Evolutionary conservation across 1,140 invertebrate species (phyloP).

Genomic region (Ips typographus): DNA sequence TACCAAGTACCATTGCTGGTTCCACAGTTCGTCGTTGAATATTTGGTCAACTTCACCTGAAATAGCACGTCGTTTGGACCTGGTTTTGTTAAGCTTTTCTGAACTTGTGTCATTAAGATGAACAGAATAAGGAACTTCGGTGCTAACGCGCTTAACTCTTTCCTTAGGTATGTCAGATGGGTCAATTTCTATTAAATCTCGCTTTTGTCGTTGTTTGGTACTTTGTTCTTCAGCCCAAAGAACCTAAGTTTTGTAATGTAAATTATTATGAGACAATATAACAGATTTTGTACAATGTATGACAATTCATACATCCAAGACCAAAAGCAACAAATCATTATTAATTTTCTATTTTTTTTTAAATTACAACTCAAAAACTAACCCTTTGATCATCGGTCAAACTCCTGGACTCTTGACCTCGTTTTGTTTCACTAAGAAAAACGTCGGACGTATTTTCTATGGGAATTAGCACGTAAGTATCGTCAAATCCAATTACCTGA

Average conservation of each 20-base stretch:
- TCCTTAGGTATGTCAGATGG: constrained; percentile 35
- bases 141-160: constrained; percentile 34
- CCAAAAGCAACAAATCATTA: too few relatives aligned
- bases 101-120: neutral
- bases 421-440: constrained; percentile 46
- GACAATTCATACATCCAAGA: too few relatives aligned
- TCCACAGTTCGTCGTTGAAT: constrained; percentile 87
- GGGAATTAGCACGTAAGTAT: constrained; percentile 59
- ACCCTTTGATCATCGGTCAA: constrained; percentile 53
- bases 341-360: neutral
- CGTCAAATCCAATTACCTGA: constrained; percentile 59
- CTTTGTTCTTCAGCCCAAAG: constrained; percentile 71
- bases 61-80: constrained; percentile 13
- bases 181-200: constrained; percentile 55
- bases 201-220: constrained; percentile 62
- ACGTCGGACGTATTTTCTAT: constrained; percentile 48
- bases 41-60: constrained; percentile 33
- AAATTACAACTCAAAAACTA: constrained; percentile 26
- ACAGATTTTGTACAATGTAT: too few relatives aligned
- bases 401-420: constrained; percentile 44
- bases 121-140: neutral
- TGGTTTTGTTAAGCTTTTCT: constrained; percentile 1
- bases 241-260: constrained; percentile 54
- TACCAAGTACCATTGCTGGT: constrained; percentile 92
- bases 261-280: too few relatives aligned